Percentiles rank a stretch among this genome's conserved stretches.
phyloP scores from a whole-genome alignment of 1,140 invertebrate species.

The Chironomus tepperi region DNA sequence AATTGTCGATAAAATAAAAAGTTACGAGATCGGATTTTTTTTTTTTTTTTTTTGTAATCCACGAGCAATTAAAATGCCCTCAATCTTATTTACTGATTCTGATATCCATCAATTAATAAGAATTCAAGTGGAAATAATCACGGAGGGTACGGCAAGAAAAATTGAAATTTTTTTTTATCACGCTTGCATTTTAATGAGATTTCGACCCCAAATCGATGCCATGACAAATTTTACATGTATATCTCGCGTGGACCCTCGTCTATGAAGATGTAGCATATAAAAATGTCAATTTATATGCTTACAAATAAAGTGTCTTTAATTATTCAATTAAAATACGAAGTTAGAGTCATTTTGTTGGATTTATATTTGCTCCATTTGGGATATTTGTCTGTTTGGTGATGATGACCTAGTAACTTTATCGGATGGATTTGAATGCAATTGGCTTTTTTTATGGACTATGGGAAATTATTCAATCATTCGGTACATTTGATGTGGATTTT shows the following conservation, averaged over 20 bases:
- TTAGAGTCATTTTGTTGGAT: no score
- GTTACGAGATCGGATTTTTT: neutral
- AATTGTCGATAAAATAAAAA: neutral
- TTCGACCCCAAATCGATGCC: neutral
- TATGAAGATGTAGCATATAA: neutral
- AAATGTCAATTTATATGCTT: constrained; percentile 17
- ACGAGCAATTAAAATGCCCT: constrained; percentile 18
- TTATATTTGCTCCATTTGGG: no score
- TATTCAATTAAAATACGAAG: constrained; percentile 17
- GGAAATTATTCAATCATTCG: constrained; percentile 26
- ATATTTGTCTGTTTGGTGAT: no score
- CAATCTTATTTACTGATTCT: constrained; percentile 4
- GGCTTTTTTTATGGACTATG: neutral
- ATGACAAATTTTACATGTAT: no score
- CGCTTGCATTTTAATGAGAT: constrained; percentile 16
- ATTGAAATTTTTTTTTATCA: no score
- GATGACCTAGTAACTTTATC: no score
- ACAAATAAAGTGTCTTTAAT: constrained; percentile 15
- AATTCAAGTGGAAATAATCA: constrained; percentile 7
- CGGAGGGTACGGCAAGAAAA: neutral
- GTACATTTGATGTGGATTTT: constrained; percentile 20
- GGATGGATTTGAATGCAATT: neutral
- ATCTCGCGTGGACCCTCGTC: neutral
- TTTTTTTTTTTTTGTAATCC: no score
- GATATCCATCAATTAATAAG: constrained; percentile 24